phyloP scores from a whole-genome alignment of 2,888 invertebrate species.

The Hofmannophila pseudospretella region DNA sequence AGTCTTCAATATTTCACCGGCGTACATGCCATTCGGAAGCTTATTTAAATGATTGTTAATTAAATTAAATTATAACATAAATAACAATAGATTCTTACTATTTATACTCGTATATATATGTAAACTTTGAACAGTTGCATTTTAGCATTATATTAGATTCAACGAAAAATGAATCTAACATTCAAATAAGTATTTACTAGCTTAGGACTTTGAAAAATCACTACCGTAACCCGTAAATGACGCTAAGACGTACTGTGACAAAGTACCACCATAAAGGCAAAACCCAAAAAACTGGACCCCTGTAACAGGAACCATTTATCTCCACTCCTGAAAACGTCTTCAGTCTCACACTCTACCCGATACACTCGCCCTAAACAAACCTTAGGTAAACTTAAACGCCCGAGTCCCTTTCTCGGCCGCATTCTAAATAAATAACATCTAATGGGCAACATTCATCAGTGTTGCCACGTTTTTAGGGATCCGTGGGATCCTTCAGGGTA shows the following conservation, averaged over 20 bases:
- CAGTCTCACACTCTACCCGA: constrained; percentile 73
- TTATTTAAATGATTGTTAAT: too few relatives aligned
- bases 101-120: too few relatives aligned
- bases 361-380: constrained; percentile 75
- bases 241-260: constrained; percentile 33
- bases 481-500: too few relatives aligned
- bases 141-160: too few relatives aligned
- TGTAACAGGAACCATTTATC: constrained; percentile 65
- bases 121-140: too few relatives aligned
- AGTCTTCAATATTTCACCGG: too few relatives aligned
- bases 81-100: too few relatives aligned
- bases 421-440: constrained; percentile 79
- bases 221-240: background rate
- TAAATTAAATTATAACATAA: too few relatives aligned
- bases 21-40: too few relatives aligned
- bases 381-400: constrained; percentile 71
- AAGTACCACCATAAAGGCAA: constrained; percentile 61
- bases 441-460: constrained; percentile 78
- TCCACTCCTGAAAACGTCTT: constrained; percentile 53
- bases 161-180: too few relatives aligned
- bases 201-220: too few relatives aligned
- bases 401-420: constrained; percentile 72
- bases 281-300: constrained; percentile 71
- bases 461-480: constrained; percentile 77
- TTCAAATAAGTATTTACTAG: too few relatives aligned